phyloP scores from a whole-genome alignment of 2,797 vertebrate genomes.

The Carduelis carduelis region DNA sequence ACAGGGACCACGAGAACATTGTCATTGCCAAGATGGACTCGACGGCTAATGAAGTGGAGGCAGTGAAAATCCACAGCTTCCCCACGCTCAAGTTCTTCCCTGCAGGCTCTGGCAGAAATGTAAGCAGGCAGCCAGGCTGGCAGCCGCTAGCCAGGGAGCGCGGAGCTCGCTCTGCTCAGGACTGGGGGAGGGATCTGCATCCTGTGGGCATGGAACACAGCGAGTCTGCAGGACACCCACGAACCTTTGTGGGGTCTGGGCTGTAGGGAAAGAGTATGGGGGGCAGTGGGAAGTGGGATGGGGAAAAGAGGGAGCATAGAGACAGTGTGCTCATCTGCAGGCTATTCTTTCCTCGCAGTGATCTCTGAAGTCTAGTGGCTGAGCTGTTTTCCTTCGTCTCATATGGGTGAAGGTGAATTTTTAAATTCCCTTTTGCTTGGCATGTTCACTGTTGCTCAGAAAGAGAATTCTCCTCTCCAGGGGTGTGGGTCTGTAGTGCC shows the following conservation, averaged over 20 bases:
- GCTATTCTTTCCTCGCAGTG: conserved; percentile 64
- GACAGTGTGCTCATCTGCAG: conserved; percentile 51
- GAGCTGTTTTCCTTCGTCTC: conserved; percentile 63
- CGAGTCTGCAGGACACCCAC: not conserved
- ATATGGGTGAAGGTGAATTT: conserved; percentile 65
- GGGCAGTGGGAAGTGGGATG: not conserved
- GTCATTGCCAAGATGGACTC: conserved; percentile 98
- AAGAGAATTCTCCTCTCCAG: conserved; percentile 46
- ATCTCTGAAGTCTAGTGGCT: conserved; percentile 66
- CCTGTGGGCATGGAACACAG: not conserved
- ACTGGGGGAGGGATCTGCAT: not conserved
- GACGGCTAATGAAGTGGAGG: conserved; percentile 93
- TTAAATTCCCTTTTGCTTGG: conserved; percentile 57
- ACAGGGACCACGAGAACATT: conserved; percentile 80
- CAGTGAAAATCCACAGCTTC: conserved; percentile 96
- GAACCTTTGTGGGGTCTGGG: not conserved
- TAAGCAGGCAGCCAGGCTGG: conserved; percentile 47
- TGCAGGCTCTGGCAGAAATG: conserved; percentile 83
- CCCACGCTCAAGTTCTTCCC: conserved; percentile 98
- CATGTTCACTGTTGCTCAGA: conserved; percentile 54
- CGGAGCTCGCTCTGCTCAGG: not conserved
- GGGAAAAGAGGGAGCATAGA: conserved; percentile 10
- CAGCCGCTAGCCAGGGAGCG: not conserved
- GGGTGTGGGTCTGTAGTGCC: not conserved
- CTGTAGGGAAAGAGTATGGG: not conserved